Base-by-base conservation (phyloP, 2,888 invertebrate species). In the Chrysotoxum bicinctum region DNA sequence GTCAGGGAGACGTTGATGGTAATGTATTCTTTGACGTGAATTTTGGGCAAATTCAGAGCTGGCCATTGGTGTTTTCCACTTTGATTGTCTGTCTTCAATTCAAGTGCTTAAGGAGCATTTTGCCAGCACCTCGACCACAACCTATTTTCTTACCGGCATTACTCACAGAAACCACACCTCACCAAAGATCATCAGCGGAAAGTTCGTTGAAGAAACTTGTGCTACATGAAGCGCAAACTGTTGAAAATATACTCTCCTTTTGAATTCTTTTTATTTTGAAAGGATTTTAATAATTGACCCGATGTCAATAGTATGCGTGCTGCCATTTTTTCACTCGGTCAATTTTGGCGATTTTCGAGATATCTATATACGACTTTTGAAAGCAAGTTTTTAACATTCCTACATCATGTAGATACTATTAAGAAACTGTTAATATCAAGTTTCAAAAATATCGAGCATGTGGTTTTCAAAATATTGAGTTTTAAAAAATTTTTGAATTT, bases 111-210 rank as follows among this genome's bases (percentile, higher is more conserved):
- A 95, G 94, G 30, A 94, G 92, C 89, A 94, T 96, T 56, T 94
- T 95, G 0, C 94, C 94, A 4, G 95, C 94, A 82, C 95, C 96
- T 92, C 94, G 97, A 45, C 95, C 98, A 93, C 99, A 95, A 75
- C 99, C 99, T 91, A 98, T 94, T 91, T 98, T 98, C 87, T 94
- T 95, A 77, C 99, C 99, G 77, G 98, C 97, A 94, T 98, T 98
- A 94, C 99, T 99, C n/a, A 99, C 98, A 87, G 97, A 96, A 4
- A 96, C 97, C 0, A 98, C 96, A 66, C 98, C 97, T 90, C 98
- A 97, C 99, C 99, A 99, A 87, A 99, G 92, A 75, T 96, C 94
- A 14, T 96, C 94, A 30, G 97, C 98, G 52, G 96, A 94, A 81
- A 95, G 92, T 93, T 95, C 96, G 88, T 94, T 95, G 89, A 96